These are phyloP conservation scores for Drosophila dunni DNA, from an alignment of 1,140 invertebrate genomes.

Conservation along the genomic window DNA sequence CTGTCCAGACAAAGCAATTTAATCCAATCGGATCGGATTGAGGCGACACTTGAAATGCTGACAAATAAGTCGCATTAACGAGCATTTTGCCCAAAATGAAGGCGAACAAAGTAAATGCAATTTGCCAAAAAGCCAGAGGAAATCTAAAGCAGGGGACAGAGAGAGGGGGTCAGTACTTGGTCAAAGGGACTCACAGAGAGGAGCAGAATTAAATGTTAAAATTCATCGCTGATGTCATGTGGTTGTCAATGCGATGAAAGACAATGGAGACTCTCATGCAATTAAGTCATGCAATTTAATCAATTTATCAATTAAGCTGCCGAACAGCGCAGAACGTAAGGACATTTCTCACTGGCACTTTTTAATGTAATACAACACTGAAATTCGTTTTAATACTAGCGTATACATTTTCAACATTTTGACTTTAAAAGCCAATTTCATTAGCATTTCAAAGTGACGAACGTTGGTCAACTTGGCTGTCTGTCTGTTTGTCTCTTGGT, in stretches of 20 bases:
- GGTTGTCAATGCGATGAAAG: conserved; percentile 40
- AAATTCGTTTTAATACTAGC: conserved; percentile 9
- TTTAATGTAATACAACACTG: conserved; percentile 25
- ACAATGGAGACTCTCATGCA: conserved; percentile 53
- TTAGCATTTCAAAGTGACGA: conserved; percentile 80
- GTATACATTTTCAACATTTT: conserved; percentile 12
- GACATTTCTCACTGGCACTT: conserved; percentile 8
- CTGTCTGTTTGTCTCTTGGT: neutral
- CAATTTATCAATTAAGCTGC: conserved; percentile 79
- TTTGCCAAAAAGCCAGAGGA: conserved; percentile 34
- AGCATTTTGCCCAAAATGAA: conserved; percentile 40
- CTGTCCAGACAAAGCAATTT: conserved; percentile 61
- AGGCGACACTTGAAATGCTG: conserved; percentile 72
- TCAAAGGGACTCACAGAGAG: neutral
- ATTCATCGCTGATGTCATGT: conserved; percentile 44
- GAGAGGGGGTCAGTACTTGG: neutral
- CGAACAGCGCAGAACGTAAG: conserved; percentile 4
- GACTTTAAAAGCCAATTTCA: conserved; percentile 79
- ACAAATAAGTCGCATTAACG: conserved; percentile 80
- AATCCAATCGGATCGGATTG: conserved; percentile 53
- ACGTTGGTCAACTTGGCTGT: neutral
- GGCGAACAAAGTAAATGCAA: conserved; percentile 68
- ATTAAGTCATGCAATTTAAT: conserved; percentile 80
- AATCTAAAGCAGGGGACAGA: neutral
- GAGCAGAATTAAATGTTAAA: conserved; percentile 66